Conservation (phyloP, 2,888 invertebrate species). For the Dynastes maya region DNA sequence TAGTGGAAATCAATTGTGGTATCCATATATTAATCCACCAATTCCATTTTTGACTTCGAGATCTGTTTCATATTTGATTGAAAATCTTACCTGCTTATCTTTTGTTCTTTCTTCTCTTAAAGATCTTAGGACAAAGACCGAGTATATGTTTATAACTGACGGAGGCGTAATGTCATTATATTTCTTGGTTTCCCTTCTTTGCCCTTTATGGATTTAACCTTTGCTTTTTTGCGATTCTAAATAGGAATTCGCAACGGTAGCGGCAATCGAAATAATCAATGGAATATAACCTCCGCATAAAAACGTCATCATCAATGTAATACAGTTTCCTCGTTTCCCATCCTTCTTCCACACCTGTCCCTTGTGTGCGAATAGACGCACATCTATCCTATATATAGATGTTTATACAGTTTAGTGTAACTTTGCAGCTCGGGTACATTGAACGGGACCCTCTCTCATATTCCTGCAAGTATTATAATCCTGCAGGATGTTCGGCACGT, state of each 20-base stretch:
- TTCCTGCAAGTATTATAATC: conserved; percentile 64
- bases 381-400: conserved; percentile 21
- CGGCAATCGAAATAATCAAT: conserved; percentile 37
- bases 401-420: conserved; percentile 44
- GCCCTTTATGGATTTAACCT: background rate
- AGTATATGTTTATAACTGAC: background rate
- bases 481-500: conserved; percentile 70
- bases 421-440: conserved; percentile 52
- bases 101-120: too few species aligned
- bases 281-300: conserved; percentile 39
- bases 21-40: too few species aligned
- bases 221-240: conserved; percentile 13
- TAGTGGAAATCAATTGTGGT: too few species aligned
- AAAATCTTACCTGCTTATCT: too few species aligned
- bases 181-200: background rate
- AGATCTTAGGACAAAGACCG: too few species aligned
- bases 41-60: too few species aligned
- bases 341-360: background rate
- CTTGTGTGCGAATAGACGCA: background rate
- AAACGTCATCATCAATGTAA: conserved; percentile 40
- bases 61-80: too few species aligned
- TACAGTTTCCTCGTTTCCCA: conserved; percentile 8
- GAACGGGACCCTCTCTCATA: conserved; percentile 55
- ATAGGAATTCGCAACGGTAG: conserved; percentile 28
- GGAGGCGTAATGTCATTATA: background rate